phyloP scores from a whole-genome alignment of 2,888 invertebrate genomes.

The Machimus atricapillus region DNA sequence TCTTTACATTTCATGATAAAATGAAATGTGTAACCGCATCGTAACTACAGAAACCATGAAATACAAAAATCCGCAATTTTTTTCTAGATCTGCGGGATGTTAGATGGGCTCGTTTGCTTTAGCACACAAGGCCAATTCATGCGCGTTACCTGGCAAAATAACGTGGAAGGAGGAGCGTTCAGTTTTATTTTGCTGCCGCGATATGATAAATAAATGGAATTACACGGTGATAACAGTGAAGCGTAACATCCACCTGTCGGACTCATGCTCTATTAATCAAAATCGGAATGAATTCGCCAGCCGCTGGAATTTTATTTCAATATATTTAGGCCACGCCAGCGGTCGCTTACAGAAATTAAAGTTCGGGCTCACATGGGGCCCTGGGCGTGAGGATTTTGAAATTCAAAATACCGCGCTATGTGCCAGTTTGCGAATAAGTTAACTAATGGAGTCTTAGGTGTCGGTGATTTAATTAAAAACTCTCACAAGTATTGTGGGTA shows the following conservation, averaged over 20 bases:
- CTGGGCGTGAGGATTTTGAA: background rate
- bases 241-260: background rate
- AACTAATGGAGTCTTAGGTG: background rate
- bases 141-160: background rate
- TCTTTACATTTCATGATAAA: background rate
- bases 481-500: background rate
- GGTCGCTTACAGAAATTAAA: background rate
- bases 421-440: background rate
- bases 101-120: background rate
- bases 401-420: background rate
- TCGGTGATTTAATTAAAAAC: background rate
- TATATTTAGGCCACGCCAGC: background rate
- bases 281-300: background rate
- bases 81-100: background rate
- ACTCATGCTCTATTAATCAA: slow-evolving; percentile 25
- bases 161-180: background rate
- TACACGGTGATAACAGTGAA: slow-evolving; percentile 7
- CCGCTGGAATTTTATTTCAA: background rate
- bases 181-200: background rate
- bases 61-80: background rate
- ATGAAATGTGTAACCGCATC: background rate
- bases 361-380: background rate
- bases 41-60: background rate
- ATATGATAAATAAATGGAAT: slow-evolving; percentile 9
- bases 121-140: background rate